Evolutionary conservation across 1,140 invertebrate species (phyloP), one percentile per base, ranked within the genome.

Genomic region (Drosophila elegans): DNA sequence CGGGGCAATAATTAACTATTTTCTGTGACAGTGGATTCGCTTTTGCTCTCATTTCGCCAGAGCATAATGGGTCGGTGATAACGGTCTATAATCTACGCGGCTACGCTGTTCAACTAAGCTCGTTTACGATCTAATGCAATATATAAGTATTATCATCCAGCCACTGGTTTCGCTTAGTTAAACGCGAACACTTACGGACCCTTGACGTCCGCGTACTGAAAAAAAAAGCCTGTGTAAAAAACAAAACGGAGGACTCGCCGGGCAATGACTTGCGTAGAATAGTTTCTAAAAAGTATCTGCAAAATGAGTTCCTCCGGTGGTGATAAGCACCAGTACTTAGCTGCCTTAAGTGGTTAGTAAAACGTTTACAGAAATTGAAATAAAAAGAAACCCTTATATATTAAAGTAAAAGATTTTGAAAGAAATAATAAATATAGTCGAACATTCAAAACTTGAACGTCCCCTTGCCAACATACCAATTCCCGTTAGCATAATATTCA

Each of bases 101-200:
- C 21, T 54, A 10, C 44, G 55, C 80, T 61, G 62, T 59, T 71
- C 45, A 66, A 27, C 38, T 25, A 36, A 44, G 48, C 59, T 66
- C 57, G 52, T 63, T 54, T 78, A 62, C 54, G 66, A 74, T 78
- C 79, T 63, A 74, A 64, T 72, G 63, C 13, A 52, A 44, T 57
- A 64, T 85, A 85, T 85, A 85, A 78, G 78, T 72, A 66, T 85
- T 88, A 78, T 82, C 82, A 79, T 52, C 45, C 54, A 13, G 49
- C 59, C 54, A 75, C 56, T 64, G 52, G 48, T 49, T 42, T 42
- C 61, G 63, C 49, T 86, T 78, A 86, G 82, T 86, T 75, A 46
- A 63, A 44, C 54, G 45, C 56, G 55, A 72, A 39, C 55, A 46
- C 44, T 41, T 55, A 68, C 32, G 54, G 66, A 42, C 9, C 38